Conservation (phyloP, 1,140 invertebrate genomes). For the Panulirus ornatus region DNA sequence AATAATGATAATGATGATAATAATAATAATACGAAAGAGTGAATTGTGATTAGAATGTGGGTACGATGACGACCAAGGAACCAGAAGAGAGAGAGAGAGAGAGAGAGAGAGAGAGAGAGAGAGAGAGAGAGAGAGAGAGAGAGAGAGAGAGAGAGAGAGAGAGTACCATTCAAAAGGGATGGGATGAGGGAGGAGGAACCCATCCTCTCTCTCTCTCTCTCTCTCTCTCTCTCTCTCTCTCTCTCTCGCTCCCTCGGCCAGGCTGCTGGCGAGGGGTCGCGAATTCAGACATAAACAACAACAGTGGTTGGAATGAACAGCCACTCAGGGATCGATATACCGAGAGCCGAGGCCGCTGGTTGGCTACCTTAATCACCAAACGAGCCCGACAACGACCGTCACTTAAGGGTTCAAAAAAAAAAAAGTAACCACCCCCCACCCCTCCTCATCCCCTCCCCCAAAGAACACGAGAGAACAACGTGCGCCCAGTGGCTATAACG, state of each 20-base stretch:
- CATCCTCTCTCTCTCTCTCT: not conserved
- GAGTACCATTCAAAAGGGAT: not conserved
- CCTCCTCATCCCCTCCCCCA: not conserved
- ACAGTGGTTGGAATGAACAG: too few species aligned
- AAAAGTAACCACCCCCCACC: not conserved
- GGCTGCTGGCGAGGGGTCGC: too few species aligned
- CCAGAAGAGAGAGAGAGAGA: not conserved
- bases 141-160: constrained; percentile 29
- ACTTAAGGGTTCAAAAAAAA: not conserved
- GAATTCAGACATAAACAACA: too few species aligned
- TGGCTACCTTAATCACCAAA: too few species aligned
- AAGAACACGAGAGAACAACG: not conserved
- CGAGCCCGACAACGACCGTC: too few species aligned
- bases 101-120: too few species aligned
- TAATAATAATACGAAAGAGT: not conserved
- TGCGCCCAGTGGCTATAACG: too few species aligned
- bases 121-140: constrained; percentile 1
- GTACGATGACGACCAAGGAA: not conserved
- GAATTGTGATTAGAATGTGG: too few species aligned
- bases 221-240: not conserved
- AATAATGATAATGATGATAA: not conserved
- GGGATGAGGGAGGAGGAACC: too few species aligned
- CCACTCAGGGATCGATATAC: too few species aligned
- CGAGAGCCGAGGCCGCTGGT: too few species aligned
- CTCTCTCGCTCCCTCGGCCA: not conserved